These are phyloP conservation scores for Epizoanthus rinbou DNA, from an alignment of 92 coral and sea anemone species.

Conservation along the genomic window DNA sequence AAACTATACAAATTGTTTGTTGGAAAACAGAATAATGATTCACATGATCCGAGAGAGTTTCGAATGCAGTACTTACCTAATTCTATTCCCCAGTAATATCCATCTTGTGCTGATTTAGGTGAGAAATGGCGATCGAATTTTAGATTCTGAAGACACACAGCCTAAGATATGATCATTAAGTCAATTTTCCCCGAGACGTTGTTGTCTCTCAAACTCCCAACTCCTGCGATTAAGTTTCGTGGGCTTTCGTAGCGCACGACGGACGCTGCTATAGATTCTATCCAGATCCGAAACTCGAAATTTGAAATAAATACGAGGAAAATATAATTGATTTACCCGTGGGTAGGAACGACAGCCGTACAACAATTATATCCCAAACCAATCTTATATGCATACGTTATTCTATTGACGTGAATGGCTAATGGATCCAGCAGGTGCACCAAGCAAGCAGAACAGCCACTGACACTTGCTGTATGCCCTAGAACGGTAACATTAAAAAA, in stretches of 20 bases:
- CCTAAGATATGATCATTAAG: not conserved
- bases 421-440: conserved; percentile 43
- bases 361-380: not conserved
- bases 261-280: not conserved
- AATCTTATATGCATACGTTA: conserved; percentile 70
- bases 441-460: too few relatives aligned
- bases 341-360: conserved; percentile 1
- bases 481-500: too few relatives aligned
- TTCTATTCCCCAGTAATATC: not conserved
- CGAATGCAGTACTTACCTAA: conserved; percentile 11
- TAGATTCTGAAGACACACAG: too few relatives aligned
- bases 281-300: not conserved
- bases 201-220: not conserved
- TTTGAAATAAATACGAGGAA: not conserved
- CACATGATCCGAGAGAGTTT: not conserved
- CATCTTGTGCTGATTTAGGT: not conserved
- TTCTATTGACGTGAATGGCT: conserved; percentile 39
- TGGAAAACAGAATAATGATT: not conserved
- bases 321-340: not conserved
- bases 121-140: too few relatives aligned
- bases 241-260: not conserved
- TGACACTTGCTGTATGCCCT: too few relatives aligned
- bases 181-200: not conserved
- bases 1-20: not conserved
- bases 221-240: not conserved